Evolutionary conservation across 2,113 vertebrate species (phyloP), one percentile per base, ranked within the genome.

Genomic region (Empidonax traillii): DNA sequence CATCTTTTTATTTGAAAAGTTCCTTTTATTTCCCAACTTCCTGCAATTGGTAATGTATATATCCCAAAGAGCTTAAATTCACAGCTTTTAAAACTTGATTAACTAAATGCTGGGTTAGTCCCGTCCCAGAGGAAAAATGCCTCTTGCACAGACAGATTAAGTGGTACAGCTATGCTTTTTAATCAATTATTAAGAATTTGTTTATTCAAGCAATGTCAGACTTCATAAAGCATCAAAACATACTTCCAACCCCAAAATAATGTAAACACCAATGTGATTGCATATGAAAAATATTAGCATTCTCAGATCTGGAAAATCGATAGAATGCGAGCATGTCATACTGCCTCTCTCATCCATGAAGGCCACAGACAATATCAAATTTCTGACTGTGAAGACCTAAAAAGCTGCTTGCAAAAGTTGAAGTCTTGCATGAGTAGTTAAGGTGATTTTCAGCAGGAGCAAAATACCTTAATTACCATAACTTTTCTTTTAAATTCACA

Each of bases 1-100:
- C 98, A 98, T 98, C 96, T 98, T 98, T 98, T 98, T 97, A 98
- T 98, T 98, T 98, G 97, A 97, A 98, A 98, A 96, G 88, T 97
- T 98, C 96, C 97, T 98, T 98, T 98, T 98, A 97, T 98, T 98
- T 98, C 96, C 88, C 86, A 97, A 97, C 98, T 98, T 98, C 98
- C 97, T 98, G 98, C 97, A 97, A 93, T 97, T 96, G 98, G 96
- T 96, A 97, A 98, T 84, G 90, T 97, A 97, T 98, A 96, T 95
- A 97, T 98, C 96, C 96, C 97, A 96, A 95, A 93, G 97, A 97
- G 95, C 79, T 97, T 96, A 97, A 95, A 95, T 87, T 97, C 89
- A 75, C 94, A 97, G 94, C 88, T 98, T 96, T 97, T 95, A 90
- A 93, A 97, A 95, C 90, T 90, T 95, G 90, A 94, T 86, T 96